Base-by-base conservation (phyloP, 2,888 invertebrate genomes). In the Callimorpha dominula region DNA sequence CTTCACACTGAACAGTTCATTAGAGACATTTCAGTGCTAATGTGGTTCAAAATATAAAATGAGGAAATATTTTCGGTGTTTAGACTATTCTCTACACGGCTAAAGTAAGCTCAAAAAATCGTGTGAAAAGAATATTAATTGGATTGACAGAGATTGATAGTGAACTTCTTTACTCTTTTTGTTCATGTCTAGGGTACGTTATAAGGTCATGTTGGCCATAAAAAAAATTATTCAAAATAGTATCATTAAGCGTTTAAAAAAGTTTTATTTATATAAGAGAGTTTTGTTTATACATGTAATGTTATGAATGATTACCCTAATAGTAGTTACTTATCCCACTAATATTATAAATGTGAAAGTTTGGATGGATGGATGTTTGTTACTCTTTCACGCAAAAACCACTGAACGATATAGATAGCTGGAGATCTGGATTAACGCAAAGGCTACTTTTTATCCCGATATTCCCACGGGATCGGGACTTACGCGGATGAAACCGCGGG, bases 101-200 rank as follows among this genome's bases (percentile, higher is more conserved):
- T 60, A 70, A 70, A 57, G 52, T 50, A 42, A 17, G 43, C 15
- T 15, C 40, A 40, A 70, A 46, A n/a, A 77, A 74, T 40, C 14
- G 14, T 3, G 40, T 75, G 31, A 52, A 71, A 73, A 74, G 60
- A 76, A 76, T 72, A 77, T 73, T 74, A 72, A 76, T 69, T 73
- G 64, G 66, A 68, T 66, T 70, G 75, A 77, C 72, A 60, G 74
- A 72, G 72, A 60, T 69, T 70, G 67, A 75, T 74, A 65, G 54
- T 40, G 43, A 67, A 67, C 5, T 70, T 52, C 12, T 64, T 64
- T 72, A 42, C 15, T n/a, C 70, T 63, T 52, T 63, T 67, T 69
- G 9, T 66, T 54, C 12, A 20, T 54, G 54, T 67, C 46, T 68
- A 42, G 62, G 43, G 42, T 71, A 60, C 46, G 54, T 65, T 69